Conservation (phyloP, 2,888 invertebrate genomes). For the Yponomeuta sedellus region DNA sequence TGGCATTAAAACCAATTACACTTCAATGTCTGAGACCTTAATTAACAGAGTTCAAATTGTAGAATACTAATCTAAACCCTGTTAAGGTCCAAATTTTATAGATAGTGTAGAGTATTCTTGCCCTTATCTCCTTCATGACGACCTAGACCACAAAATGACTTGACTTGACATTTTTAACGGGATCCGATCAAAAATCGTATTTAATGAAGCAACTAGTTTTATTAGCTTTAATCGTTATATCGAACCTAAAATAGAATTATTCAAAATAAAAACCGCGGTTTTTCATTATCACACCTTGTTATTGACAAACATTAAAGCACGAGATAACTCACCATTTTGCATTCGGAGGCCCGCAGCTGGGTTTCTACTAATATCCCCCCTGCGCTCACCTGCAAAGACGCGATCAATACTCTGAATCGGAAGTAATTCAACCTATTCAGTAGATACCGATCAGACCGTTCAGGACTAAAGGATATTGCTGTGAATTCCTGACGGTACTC, state of each 20-base stretch:
- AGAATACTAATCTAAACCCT: too few species aligned
- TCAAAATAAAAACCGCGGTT: neutral
- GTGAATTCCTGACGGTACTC: neutral
- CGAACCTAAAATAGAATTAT: neutral
- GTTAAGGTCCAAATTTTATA: too few species aligned
- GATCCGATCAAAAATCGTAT: too few species aligned
- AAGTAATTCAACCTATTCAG: constrained; percentile 19
- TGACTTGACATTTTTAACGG: too few species aligned
- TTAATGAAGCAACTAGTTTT: neutral
- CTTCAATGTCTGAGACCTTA: too few species aligned
- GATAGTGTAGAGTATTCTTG: too few species aligned
- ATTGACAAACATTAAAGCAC: constrained; percentile 14
- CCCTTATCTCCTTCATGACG: too few species aligned
- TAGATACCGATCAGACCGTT: neutral
- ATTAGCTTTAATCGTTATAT: neutral
- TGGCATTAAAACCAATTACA: too few species aligned
- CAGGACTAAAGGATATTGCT: neutral
- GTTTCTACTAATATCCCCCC: constrained; percentile 71
- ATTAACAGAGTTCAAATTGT: too few species aligned
- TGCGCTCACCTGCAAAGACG: constrained; percentile 72
- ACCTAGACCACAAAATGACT: too few species aligned
- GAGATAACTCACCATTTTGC: constrained; percentile 60
- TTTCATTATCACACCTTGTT: constrained; percentile 4
- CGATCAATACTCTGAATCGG: constrained; percentile 64
- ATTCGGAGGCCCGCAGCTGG: constrained; percentile 65